These are phyloP conservation scores for Mormyrus lacerda DNA, from an alignment of 2,113 vertebrate genomes.

Conservation along the genomic window DNA sequence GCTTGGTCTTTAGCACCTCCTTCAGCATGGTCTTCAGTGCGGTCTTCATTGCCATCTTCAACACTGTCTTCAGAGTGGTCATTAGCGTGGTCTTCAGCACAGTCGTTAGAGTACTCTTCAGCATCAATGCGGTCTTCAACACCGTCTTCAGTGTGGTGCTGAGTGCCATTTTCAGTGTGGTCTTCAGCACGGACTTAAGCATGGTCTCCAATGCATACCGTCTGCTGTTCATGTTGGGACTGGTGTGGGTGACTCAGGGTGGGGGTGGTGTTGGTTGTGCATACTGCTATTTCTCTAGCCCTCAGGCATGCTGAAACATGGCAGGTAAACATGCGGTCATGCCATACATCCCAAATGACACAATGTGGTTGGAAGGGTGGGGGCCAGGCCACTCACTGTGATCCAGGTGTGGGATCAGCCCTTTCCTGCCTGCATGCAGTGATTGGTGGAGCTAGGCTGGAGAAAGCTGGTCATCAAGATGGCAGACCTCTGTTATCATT, in stretches of 20 bases:
- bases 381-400: background rate
- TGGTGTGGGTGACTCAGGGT: background rate
- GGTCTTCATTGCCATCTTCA: background rate
- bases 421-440: background rate
- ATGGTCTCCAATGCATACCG: background rate
- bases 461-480: background rate
- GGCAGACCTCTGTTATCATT: background rate
- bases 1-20: no score
- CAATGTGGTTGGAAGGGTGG: background rate
- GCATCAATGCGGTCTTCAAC: background rate
- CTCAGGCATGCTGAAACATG: background rate
- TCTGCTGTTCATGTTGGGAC: background rate
- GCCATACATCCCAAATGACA: background rate
- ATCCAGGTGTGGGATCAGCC: background rate
- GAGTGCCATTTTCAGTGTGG: background rate
- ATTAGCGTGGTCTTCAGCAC: background rate
- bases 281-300: background rate
- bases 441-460: background rate
- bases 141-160: background rate
- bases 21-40: background rate
- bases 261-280: background rate
- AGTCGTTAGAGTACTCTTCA: background rate
- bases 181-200: background rate
- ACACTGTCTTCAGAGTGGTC: background rate
- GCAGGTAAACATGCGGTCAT: background rate